Percentiles rank a stretch among this genome's conserved stretches.
These are phyloP conservation scores for Trichacis sp. DNA, from an alignment of 2,888 invertebrate genomes.

Conservation along the genomic window DNA sequence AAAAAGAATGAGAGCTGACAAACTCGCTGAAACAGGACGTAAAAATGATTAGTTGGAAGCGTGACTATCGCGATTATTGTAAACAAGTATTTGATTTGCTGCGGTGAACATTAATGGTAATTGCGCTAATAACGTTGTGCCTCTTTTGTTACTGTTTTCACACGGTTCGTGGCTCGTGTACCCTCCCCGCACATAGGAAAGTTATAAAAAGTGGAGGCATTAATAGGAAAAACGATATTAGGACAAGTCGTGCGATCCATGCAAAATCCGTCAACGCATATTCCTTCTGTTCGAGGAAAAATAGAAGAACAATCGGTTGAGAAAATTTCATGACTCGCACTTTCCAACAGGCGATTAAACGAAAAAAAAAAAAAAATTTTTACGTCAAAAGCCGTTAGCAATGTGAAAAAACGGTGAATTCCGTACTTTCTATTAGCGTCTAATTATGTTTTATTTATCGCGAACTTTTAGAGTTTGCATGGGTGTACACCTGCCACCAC, in stretches of 20 bases:
- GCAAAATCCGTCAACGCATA: slow-evolving; percentile 19
- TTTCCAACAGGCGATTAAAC: not conserved
- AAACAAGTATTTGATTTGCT: slow-evolving; percentile 15
- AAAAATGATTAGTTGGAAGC: slow-evolving; percentile 59
- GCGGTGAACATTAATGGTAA: slow-evolving; percentile 22
- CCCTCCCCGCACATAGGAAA: slow-evolving; percentile 67
- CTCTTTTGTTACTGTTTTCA: slow-evolving; percentile 45
- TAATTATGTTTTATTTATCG: slow-evolving; percentile 15
- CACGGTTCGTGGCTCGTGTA: slow-evolving; percentile 58
- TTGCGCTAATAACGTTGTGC: slow-evolving; percentile 45
- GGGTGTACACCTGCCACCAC: slow-evolving; percentile 68
- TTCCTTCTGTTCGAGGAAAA: too few relatives aligned
- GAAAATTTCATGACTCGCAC: not conserved
- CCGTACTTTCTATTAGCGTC: slow-evolving; percentile 39
- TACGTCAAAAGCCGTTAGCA: slow-evolving; percentile 9
- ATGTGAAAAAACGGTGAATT: slow-evolving; percentile 27
- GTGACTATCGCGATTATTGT: slow-evolving; percentile 40
- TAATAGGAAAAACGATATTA: slow-evolving; percentile 38
- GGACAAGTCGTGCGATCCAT: slow-evolving; percentile 37
- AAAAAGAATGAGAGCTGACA: not conserved
- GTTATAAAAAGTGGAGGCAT: slow-evolving; percentile 40
- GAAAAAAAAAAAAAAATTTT: not conserved
- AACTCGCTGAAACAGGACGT: not conserved
- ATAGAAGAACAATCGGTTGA: not conserved
- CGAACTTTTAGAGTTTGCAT: slow-evolving; percentile 44